These are phyloP conservation scores for Drosophila ananassae DNA, from an alignment of 1,140 invertebrate species.

Conservation along the genomic window DNA sequence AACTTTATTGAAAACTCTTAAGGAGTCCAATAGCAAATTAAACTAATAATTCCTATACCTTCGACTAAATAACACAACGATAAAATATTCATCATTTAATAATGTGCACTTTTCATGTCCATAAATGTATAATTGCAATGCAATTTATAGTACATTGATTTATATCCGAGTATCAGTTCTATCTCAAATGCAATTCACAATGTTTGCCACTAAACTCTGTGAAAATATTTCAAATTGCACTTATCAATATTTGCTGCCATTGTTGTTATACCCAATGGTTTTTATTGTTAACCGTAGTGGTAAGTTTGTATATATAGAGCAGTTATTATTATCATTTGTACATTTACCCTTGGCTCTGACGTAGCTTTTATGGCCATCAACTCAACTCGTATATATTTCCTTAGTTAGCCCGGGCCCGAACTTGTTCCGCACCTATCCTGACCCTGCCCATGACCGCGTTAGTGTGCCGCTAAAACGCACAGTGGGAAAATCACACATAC, in stretches of 20 bases:
- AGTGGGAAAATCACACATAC: constrained; percentile 36
- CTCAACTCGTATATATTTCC: constrained; percentile 4
- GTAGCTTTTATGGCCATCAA: constrained; percentile 37
- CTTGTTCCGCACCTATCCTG: not conserved
- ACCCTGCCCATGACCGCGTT: constrained; percentile 1
- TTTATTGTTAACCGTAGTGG: constrained; percentile 22
- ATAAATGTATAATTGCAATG: not conserved
- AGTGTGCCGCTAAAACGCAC: not conserved
- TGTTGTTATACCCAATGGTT: constrained; percentile 25
- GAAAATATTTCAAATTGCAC: constrained; percentile 44
- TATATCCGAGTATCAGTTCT: constrained; percentile 10
- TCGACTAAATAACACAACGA: not conserved
- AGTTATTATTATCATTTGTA: constrained; percentile 57
- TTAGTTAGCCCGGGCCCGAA: not conserved
- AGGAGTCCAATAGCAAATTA: too few species aligned
- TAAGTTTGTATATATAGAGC: constrained; percentile 1
- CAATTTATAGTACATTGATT: not conserved
- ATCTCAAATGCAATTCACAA: constrained; percentile 30
- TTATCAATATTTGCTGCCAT: constrained; percentile 46
- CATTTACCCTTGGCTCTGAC: constrained; percentile 30
- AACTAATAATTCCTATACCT: not conserved
- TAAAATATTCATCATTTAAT: not conserved
- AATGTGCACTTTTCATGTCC: not conserved
- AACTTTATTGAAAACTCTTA: too few species aligned
- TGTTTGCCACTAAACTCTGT: constrained; percentile 26